Evolutionary conservation across 2,113 vertebrate genomes (phyloP).

Genomic region (Lophura nycthemera): DNA sequence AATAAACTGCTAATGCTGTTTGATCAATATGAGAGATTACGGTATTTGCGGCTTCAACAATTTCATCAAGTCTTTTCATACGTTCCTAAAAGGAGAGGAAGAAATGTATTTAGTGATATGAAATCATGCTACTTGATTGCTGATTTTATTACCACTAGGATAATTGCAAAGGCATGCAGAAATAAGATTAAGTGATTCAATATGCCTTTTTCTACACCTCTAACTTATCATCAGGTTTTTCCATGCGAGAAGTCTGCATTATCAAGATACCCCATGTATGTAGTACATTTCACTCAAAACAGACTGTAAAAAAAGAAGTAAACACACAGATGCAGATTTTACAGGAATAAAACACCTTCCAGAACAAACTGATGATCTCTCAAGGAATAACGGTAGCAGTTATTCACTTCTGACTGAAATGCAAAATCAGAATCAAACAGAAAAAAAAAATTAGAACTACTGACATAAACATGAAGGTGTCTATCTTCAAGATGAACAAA

Average conservation of each 20-base stretch:
- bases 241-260: neutral
- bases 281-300: neutral
- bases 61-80: constrained; percentile 88
- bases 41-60: constrained; percentile 87
- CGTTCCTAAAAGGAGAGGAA: constrained; percentile 82
- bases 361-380: neutral
- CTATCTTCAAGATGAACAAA: neutral
- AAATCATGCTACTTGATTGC: neutral
- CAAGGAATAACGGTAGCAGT: neutral
- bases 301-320: neutral
- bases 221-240: neutral
- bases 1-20: constrained; percentile 90
- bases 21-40: constrained; percentile 94
- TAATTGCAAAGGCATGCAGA: neutral
- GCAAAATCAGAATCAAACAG: neutral
- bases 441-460: neutral
- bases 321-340: neutral
- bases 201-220: neutral
- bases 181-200: neutral
- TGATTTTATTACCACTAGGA: neutral
- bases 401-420: neutral
- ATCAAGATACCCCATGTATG: neutral
- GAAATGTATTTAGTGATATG: neutral
- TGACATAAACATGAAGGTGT: neutral
- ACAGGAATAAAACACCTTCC: neutral